Evolutionary conservation across 2,113 vertebrate genomes (phyloP), one percentile per base, ranked within the genome.

Genomic region (Misgurnus anguillicaudatus): DNA sequence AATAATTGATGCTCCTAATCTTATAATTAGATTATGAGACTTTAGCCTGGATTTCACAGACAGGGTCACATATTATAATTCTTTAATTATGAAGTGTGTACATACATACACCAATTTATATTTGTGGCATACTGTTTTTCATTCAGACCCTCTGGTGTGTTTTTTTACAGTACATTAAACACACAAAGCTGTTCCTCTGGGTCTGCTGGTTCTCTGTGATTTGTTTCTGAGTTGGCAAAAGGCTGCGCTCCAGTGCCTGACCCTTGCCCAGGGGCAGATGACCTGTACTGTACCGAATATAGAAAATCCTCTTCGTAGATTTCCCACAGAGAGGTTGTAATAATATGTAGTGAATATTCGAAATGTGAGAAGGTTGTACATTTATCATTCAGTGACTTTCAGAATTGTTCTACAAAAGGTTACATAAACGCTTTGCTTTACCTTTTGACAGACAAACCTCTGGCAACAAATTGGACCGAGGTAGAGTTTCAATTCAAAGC

Each of bases 281-380:
- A 87, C 89, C 87, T 85, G 90, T 87, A 91, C 87, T 82, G 72
- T 66, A 48, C 78, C 80, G 83, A 87, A 89, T 85, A 88, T 86
- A 86, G 85, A 78, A 88, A 84, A 89, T 89, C 84, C 82, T 83
- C 86, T 91, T 87, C 87, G 83, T 80, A 77, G 86, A 65, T 86
- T 85, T 78, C 77, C 80, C 83, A 86, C 77, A 31, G 80, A 82
- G 85, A 83, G 68, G 58, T 53, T 76, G 58, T 64, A 24, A 38
- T 64, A 63, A 41, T 83, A 58, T 82, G 82, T 42, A 41, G 41
- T 69, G n/a, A 67, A 65, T 86, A 76, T 84, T 74, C 76, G 68
- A 81, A 86, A 76, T 51, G 81, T 36, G 60, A 5, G 60, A 62
- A 72, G 53, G 48, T 19, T 17, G 6, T 7, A 58, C 21, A 39